Evolutionary conservation across 2,888 invertebrate genomes (phyloP).

Genomic region (Dynastes maya): DNA sequence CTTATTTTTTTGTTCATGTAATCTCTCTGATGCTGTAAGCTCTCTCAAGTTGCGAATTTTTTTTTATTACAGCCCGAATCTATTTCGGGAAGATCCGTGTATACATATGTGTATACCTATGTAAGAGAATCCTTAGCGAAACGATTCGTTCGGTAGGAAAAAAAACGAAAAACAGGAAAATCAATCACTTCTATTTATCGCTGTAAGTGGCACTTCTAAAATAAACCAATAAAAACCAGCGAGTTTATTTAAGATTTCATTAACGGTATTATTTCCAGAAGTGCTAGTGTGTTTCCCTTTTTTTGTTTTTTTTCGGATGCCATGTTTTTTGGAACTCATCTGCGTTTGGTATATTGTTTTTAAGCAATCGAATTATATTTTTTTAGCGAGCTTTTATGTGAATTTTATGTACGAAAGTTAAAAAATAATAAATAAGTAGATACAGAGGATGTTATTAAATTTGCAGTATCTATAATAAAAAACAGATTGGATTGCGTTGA

Average conservation of each 20-base stretch:
- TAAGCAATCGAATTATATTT: too few species aligned
- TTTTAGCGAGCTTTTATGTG: too few species aligned
- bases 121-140: neutral
- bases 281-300: too few species aligned
- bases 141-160: neutral
- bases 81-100: conserved; percentile 16
- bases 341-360: too few species aligned
- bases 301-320: too few species aligned
- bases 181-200: conserved; percentile 19
- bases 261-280: neutral
- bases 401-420: too few species aligned
- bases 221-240: conserved; percentile 9
- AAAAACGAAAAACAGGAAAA: conserved; percentile 24
- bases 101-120: neutral
- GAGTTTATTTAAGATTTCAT: conserved; percentile 19
- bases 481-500: too few species aligned
- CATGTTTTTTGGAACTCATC: too few species aligned
- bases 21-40: neutral
- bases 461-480: too few species aligned
- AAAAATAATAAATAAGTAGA: too few species aligned
- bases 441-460: too few species aligned
- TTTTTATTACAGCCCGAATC: conserved; percentile 14
- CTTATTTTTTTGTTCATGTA: neutral
- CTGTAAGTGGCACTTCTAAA: neutral
- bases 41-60: neutral